These are phyloP conservation scores for Popillia japonica DNA, from an alignment of 1,140 invertebrate species.

Conservation along the genomic window DNA sequence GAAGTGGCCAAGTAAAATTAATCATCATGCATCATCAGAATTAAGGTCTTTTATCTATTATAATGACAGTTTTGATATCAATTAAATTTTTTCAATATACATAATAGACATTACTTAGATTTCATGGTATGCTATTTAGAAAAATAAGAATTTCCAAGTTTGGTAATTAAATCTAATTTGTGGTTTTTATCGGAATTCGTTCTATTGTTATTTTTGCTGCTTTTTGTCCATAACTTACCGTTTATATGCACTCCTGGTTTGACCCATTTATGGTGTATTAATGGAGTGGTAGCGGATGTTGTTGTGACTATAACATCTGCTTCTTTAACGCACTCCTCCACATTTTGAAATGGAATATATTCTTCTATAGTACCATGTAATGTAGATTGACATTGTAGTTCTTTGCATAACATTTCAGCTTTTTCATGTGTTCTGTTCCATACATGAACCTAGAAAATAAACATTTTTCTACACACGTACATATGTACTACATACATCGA, in stretches of 20 bases:
- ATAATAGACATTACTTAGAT: too few species aligned
- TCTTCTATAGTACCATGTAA: slow-evolving; percentile 43
- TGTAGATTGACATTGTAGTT: slow-evolving; percentile 50
- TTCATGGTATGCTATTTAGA: too few species aligned
- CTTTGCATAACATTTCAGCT: slow-evolving; percentile 60
- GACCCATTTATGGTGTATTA: slow-evolving; percentile 63
- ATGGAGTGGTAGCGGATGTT: slow-evolving; percentile 60
- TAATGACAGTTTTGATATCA: too few species aligned
- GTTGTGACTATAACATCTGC: slow-evolving; percentile 69
- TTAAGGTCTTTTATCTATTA: too few species aligned
- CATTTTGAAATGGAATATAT: slow-evolving; percentile 52
- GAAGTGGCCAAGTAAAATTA: too few species aligned
- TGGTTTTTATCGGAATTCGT: too few species aligned
- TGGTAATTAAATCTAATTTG: too few species aligned
- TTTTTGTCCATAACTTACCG: slow-evolving; percentile 44
- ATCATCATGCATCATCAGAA: too few species aligned
- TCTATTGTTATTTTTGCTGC: background rate
- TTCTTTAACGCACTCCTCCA: slow-evolving; percentile 62
- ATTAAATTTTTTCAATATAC: too few species aligned
- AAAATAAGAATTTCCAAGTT: too few species aligned
- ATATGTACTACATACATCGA: background rate
- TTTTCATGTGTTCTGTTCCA: slow-evolving; percentile 64
- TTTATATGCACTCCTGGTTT: slow-evolving; percentile 64
- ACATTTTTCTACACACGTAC: background rate
- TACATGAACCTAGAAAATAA: slow-evolving; percentile 60